phyloP scores from a whole-genome alignment of 2,113 vertebrate species.

The Epinephelus lanceolatus region DNA sequence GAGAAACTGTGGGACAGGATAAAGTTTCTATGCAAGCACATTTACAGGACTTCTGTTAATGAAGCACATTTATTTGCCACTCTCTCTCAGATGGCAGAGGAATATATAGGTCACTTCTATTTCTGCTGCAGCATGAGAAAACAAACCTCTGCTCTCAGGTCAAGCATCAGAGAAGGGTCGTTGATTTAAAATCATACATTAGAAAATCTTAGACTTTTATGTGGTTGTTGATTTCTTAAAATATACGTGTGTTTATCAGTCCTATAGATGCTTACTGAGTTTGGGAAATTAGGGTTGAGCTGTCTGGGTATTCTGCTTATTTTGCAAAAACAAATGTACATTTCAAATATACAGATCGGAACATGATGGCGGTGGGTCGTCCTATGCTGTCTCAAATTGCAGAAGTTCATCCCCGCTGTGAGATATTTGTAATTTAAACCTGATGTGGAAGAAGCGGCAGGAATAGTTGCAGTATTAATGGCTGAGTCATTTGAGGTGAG shows the following conservation, averaged over 20 bases:
- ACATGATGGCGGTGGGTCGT: background rate
- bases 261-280: background rate
- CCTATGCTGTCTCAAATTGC: constrained; percentile 45
- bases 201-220: background rate
- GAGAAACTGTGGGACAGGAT: constrained; percentile 49
- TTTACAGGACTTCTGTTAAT: constrained; percentile 70
- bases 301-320: background rate
- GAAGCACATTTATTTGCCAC: constrained; percentile 63
- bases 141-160: background rate
- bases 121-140: constrained; percentile 36
- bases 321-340: background rate
- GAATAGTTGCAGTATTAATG: constrained; percentile 73
- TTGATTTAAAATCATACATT: too few species aligned
- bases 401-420: constrained; percentile 48
- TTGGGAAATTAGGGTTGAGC: background rate
- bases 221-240: background rate
- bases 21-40: constrained; percentile 66
- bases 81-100: constrained; percentile 41
- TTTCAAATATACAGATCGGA: constrained; percentile 24
- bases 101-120: constrained; percentile 60
- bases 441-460: constrained; percentile 75
- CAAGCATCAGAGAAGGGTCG: background rate
- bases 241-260: too few species aligned
- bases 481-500: constrained; percentile 69
- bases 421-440: constrained; percentile 75